Base-by-base conservation (phyloP, 2,113 vertebrate genomes). In the Misgurnus anguillicaudatus region DNA sequence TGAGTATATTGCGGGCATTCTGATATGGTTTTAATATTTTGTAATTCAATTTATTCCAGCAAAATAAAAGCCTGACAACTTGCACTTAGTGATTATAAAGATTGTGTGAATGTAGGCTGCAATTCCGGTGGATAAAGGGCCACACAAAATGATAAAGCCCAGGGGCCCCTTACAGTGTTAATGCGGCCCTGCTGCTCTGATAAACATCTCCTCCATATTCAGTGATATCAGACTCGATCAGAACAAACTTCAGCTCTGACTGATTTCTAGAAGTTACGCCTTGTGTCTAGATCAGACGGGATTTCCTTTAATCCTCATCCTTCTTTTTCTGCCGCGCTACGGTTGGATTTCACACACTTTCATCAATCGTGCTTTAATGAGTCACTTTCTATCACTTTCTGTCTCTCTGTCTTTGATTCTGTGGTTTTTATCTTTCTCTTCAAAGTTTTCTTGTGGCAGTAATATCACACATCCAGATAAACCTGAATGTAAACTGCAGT, bases 361-460 rank as follows among this genome's bases (percentile, higher is more conserved):
- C 74, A 76, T 64, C 74, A 65, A 53, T 53, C 9, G 9, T n/a
- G 48, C 74, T 65, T 76, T 76, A 76, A 76, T 76, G 74, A 76
- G 74, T 53, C 45, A 51, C 60, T 24, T 24, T n/a, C 45, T 51
- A 53, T 71, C 73, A 63, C 61, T 11, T 64, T n/a, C 73, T 75
- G 11, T 74, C 70, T 74, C 11, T 9, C 7, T 13, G n/a, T 36
- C 53, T 73, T 64, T 62, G 77, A 71, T 62, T 79, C 58, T 24
- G 11, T 11, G 11, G 21, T 17, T 78, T 69, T 58, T 47, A 64
- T 75, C 57, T 16, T 68, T 31, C 63, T 5, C 9, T 6, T 55
- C 17, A n/a, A 13, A 14, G 5, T 19, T 19, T 57, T 8, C n/a
- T 19, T 5, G 6, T 6, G 53, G 10, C 11, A n/a, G 57, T n/a